A percentile compares a stretch with the other conserved stretches of the same genome.
Evolutionary conservation across 2,113 vertebrate genomes (phyloP).

Genomic region (Cepphus grylle): DNA sequence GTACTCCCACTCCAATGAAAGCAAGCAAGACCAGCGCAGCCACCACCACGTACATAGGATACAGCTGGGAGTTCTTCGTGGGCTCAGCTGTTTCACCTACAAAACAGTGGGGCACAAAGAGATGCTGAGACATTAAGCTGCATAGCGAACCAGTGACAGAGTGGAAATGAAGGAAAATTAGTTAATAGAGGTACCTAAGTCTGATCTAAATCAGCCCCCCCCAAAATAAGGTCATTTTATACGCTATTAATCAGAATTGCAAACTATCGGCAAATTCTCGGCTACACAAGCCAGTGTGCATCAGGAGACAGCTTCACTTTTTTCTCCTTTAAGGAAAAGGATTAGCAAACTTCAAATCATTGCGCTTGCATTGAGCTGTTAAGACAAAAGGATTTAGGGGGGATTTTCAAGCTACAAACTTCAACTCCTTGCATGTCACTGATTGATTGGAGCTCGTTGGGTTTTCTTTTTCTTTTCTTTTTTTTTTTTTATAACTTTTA

Average conservation of each 20-base stretch:
- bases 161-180: slow-evolving; percentile 66
- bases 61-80: slow-evolving; percentile 58
- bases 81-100: slow-evolving; percentile 79
- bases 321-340: slow-evolving; percentile 90
- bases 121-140: slow-evolving; percentile 54
- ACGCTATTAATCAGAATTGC: slow-evolving; percentile 90
- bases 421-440: slow-evolving; percentile 95
- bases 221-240: slow-evolving; percentile 84
- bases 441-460: slow-evolving; percentile 85
- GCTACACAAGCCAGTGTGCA: slow-evolving; percentile 81
- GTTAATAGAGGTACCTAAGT: slow-evolving; percentile 53
- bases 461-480: background rate
- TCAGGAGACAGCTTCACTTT: slow-evolving; percentile 88
- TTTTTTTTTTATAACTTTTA: slow-evolving; percentile 47
- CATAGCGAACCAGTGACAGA: slow-evolving; percentile 7
- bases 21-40: slow-evolving; percentile 77
- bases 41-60: slow-evolving; percentile 84
- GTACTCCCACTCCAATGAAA: slow-evolving; percentile 84
- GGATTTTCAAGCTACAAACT: slow-evolving; percentile 99
- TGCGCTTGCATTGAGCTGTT: slow-evolving; percentile 94
- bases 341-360: slow-evolving; percentile 98
- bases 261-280: slow-evolving; percentile 80
- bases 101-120: slow-evolving; percentile 50
- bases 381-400: slow-evolving; percentile 97
- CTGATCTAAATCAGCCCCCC: slow-evolving; percentile 76